Conservation (phyloP, 2,888 invertebrate species). For the Brachypterus glaber region DNA sequence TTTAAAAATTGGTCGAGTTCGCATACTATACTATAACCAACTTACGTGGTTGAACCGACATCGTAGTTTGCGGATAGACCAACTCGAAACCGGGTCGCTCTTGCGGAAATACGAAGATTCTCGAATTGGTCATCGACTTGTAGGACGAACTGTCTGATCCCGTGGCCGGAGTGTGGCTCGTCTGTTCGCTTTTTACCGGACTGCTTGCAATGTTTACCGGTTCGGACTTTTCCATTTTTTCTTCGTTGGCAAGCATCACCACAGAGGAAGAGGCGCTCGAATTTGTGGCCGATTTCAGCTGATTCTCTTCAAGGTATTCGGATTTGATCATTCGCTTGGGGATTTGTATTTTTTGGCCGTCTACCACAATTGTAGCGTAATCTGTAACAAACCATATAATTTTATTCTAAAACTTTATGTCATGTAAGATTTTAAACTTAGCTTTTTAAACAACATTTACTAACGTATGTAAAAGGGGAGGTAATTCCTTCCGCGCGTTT, state of each 20-base stretch:
- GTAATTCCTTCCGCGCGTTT: no score
- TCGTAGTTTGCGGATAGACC: no score
- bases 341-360: conserved; percentile 32
- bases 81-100: conserved; percentile 35
- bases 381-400: conserved; percentile 24
- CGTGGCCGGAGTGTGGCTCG: no score
- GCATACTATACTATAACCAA: no score
- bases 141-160: conserved; percentile 3
- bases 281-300: neutral
- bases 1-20: no score
- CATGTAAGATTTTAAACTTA: no score
- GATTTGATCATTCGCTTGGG: conserved; percentile 33
- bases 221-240: neutral
- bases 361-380: conserved; percentile 32
- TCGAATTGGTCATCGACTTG: conserved; percentile 7
- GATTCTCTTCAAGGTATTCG: conserved; percentile 23
- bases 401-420: no score
- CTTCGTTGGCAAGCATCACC: neutral
- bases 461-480: no score
- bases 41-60: no score
- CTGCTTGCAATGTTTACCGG: neutral
- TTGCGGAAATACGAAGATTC: conserved; percentile 37
- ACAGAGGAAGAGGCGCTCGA: neutral
- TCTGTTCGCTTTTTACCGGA: no score
- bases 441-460: no score